Percentiles rank a stretch among this genome's conserved stretches.
Conservation (phyloP, 2,797 vertebrate genomes). For the Hemitrygon akajei region DNA sequence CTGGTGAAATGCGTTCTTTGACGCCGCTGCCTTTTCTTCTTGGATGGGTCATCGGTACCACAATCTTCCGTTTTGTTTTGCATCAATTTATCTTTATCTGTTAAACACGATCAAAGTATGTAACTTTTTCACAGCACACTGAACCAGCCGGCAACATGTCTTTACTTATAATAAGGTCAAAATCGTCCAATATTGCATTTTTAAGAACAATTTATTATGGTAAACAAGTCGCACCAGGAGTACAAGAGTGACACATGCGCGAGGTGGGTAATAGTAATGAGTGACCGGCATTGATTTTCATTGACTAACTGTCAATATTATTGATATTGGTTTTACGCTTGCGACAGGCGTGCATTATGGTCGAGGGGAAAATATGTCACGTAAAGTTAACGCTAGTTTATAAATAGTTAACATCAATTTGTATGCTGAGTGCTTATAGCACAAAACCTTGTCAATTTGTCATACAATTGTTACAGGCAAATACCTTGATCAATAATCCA, state of each 20-base stretch:
- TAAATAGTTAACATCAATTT: neutral
- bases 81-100: slow-evolving; percentile 76
- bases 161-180: no score
- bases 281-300: no score
- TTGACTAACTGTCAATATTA: neutral
- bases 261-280: neutral
- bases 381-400: neutral
- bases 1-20: slow-evolving; percentile 81
- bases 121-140: neutral
- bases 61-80: slow-evolving; percentile 62
- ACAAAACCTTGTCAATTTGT: neutral
- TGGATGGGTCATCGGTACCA: slow-evolving; percentile 75
- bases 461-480: neutral
- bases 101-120: neutral
- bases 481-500: neutral
- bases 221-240: neutral
- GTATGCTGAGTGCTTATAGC: neutral
- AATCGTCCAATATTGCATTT: neutral
- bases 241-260: neutral
- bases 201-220: neutral
- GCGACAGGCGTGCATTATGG: neutral
- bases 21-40: slow-evolving; percentile 76
- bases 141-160: neutral
- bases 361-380: neutral
- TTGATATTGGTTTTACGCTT: no score